phyloP scores from a whole-genome alignment of 1,140 invertebrate species.

The Ephestia elutella region DNA sequence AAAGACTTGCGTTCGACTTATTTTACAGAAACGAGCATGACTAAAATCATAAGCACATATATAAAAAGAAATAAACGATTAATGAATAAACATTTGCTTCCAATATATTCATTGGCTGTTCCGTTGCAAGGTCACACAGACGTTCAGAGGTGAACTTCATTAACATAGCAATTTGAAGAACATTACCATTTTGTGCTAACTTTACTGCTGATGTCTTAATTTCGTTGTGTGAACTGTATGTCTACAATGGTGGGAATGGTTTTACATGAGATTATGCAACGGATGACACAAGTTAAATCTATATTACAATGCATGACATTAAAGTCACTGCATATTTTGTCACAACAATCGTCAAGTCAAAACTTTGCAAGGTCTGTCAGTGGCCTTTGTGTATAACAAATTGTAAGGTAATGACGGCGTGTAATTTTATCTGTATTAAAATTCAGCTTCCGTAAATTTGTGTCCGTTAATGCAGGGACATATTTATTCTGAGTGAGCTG shows the following conservation, averaged over 20 bases:
- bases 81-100: too few species aligned
- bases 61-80: too few species aligned
- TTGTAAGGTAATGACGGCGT: too few species aligned
- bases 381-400: too few species aligned
- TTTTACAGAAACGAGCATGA: too few species aligned
- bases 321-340: neutral
- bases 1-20: too few species aligned
- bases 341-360: too few species aligned
- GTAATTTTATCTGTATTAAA: too few species aligned
- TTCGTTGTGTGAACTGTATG: neutral
- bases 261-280: neutral
- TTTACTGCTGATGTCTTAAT: neutral
- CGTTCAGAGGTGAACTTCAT: neutral
- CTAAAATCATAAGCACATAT: too few species aligned
- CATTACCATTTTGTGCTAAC: neutral
- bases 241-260: neutral
- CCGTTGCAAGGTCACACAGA: neutral
- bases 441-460: too few species aligned
- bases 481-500: too few species aligned
- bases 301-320: neutral
- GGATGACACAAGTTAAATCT: neutral
- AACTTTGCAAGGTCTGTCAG: neutral
- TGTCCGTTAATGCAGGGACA: too few species aligned
- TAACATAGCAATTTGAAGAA: neutral
- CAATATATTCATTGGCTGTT: neutral